These are phyloP conservation scores for Danio aesculapii DNA, from an alignment of 2,797 vertebrate genomes.

Conservation along the genomic window DNA sequence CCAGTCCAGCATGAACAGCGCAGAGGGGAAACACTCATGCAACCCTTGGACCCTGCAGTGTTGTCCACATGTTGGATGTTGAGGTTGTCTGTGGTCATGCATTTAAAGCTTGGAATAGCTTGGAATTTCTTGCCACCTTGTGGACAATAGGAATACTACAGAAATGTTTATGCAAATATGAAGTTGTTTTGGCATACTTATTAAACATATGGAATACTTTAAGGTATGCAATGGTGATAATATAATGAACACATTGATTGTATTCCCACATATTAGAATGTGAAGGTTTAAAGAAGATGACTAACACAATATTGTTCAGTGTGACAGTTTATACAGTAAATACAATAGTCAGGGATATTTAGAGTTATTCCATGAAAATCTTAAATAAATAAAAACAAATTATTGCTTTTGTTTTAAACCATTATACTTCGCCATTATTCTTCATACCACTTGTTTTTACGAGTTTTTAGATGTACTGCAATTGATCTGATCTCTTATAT, in stretches of 20 bases:
- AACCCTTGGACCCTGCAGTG: slow-evolving; percentile 33
- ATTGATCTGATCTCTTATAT: no score
- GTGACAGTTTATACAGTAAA: no score
- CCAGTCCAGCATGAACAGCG: slow-evolving; percentile 41
- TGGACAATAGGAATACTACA: not conserved
- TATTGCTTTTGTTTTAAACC: no score
- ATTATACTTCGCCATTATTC: no score
- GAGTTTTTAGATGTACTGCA: no score
- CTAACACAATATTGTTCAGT: no score
- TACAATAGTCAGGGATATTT: no score
- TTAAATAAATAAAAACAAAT: no score
- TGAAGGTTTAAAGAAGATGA: no score
- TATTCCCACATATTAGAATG: no score
- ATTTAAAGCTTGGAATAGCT: not conserved
- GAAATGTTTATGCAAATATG: not conserved
- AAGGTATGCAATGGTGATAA: not conserved
- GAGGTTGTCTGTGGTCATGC: not conserved
- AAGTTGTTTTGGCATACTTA: not conserved
- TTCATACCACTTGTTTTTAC: no score
- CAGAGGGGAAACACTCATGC: slow-evolving; percentile 38
- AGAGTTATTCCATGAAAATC: no score
- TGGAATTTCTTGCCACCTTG: slow-evolving; percentile 44
- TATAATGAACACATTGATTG: not conserved
- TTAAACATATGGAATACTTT: not conserved
- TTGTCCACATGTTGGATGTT: slow-evolving; percentile 8